These are phyloP conservation scores for Dendrolimus kikuchii DNA, from an alignment of 1,140 invertebrate species.

Conservation along the genomic window DNA sequence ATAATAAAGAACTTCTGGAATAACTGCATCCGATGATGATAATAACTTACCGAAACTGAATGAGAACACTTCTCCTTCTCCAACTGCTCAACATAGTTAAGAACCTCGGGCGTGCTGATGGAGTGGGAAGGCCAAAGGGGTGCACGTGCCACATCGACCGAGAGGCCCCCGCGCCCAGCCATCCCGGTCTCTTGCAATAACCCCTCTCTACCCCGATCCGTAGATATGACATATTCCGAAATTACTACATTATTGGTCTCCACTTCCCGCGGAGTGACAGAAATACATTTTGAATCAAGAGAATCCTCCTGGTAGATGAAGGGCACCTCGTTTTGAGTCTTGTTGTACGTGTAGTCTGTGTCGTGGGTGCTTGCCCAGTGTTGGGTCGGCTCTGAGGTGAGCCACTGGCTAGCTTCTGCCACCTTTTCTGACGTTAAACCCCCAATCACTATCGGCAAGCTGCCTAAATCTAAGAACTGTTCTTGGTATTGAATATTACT, in stretches of 20 bases:
- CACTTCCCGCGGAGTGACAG: conserved; percentile 47
- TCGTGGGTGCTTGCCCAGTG: conserved; percentile 29
- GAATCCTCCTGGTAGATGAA: conserved; percentile 56
- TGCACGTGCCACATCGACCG: conserved; percentile 32
- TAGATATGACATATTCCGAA: conserved; percentile 38
- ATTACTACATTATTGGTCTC: conserved; percentile 41
- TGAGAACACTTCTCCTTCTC: conserved; percentile 48
- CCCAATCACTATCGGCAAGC: conserved; percentile 49
- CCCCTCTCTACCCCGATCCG: conserved; percentile 11
- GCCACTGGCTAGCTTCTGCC: conserved; percentile 30
- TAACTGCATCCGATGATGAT: not conserved
- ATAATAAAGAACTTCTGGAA: not conserved
- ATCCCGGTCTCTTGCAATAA: conserved; percentile 5
- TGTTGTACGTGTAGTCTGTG: conserved; percentile 39
- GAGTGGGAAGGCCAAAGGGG: conserved; percentile 23
- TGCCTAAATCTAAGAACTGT: conserved; percentile 45
- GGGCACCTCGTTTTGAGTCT: conserved; percentile 43
- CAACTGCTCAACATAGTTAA: conserved; percentile 54
- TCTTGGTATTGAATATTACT: conserved; percentile 40
- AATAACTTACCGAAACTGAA: conserved; percentile 27
- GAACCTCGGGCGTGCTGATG: conserved; percentile 61
- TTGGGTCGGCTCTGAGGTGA: conserved; percentile 17
- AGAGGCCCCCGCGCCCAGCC: conserved; percentile 19
- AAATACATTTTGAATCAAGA: conserved; percentile 43
- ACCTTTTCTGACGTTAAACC: conserved; percentile 37